Base-by-base conservation (phyloP, 2,797 vertebrate genomes). In the Myoxocephalus aenaeus region DNA sequence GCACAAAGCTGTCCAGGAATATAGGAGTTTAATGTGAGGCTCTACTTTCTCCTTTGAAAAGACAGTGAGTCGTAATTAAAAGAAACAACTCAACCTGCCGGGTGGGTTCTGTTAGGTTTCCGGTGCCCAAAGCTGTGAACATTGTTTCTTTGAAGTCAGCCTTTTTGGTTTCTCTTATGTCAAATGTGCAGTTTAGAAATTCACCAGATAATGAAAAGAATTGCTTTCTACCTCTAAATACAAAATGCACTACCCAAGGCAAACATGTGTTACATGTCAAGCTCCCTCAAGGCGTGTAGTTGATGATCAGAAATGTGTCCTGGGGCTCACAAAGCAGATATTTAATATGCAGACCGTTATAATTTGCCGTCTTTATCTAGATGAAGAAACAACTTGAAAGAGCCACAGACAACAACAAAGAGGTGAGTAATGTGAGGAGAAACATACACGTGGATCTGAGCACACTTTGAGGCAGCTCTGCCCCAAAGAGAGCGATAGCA, bases 241-340 rank as follows among this genome's bases (percentile, higher is more conserved):
- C 15, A 80, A 66, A 51, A 62, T 66, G 50, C 22, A 70, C 22
- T 1, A 14, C 40, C 70, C 32, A 66, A 62, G 20, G 78, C 84
- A 73, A 76, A 65, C 68, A 70, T 66, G 6, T 63, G n/a, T 65
- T 64, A 54, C 57, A 86, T 69, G 58, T 73, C 44, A 70, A 40
- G 27, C 56, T 76, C 71, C 68, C 42, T 36, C 15, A 17, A 34
- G 68, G 59, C 54, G 53, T 73, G 68, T 29, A 58, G 18, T 66
- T 73, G 11, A 14, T 53, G 61, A 64, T 81, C 22, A 48, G 22
- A 27, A 80, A 80, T 56, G n/a, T 57, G 27, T 77, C 46, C 48
- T 40, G 48, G 51, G 73, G 73, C 54, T 69, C 48, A 73, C 27
- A 48, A 34, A 73, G 29, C 20, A 67, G 11, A 29, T 66, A 51